Percentiles rank a stretch among this genome's conserved stretches.
phyloP scores from a whole-genome alignment of 2,113 vertebrate species.

The Melospiza georgiana region DNA sequence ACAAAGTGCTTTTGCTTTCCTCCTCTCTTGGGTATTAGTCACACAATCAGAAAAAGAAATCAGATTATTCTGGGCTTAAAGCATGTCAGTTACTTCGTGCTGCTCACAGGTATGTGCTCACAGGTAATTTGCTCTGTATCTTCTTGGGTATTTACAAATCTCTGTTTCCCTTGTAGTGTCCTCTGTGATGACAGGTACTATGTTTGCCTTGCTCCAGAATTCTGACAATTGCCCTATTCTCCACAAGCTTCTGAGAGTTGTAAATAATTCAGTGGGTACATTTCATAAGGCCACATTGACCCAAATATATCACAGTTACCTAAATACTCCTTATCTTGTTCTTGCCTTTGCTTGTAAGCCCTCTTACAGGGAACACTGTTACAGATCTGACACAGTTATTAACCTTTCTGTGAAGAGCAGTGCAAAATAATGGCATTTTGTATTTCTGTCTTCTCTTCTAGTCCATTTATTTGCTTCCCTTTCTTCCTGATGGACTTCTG shows the following conservation, averaged over 20 bases:
- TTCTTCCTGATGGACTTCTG: not conserved
- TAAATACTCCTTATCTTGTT: constrained; percentile 59
- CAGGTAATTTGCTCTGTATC: not conserved
- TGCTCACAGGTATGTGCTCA: not conserved
- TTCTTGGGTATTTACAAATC: not conserved
- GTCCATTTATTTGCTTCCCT: not conserved
- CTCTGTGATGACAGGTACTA: not conserved
- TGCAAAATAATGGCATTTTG: constrained; percentile 23
- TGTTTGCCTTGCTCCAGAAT: not conserved
- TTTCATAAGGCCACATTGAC: constrained; percentile 27
- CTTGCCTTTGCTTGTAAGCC: constrained; percentile 36
- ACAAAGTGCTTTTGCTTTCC: not conserved
- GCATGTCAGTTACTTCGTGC: not conserved
- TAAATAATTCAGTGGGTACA: constrained; percentile 29
- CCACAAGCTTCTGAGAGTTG: not conserved
- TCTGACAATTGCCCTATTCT: not conserved
- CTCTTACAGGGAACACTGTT: constrained; percentile 25
- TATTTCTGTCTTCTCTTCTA: constrained; percentile 20
- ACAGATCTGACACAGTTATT: constrained; percentile 52
- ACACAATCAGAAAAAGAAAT: not conserved
- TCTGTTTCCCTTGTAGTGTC: not conserved
- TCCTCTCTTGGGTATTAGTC: not conserved
- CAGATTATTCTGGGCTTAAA: not conserved
- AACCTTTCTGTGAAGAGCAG: constrained; percentile 42
- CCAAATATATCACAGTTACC: constrained; percentile 59